Base-by-base conservation (phyloP, 2,888 invertebrate species). In the Sinhomidia bicolor region DNA sequence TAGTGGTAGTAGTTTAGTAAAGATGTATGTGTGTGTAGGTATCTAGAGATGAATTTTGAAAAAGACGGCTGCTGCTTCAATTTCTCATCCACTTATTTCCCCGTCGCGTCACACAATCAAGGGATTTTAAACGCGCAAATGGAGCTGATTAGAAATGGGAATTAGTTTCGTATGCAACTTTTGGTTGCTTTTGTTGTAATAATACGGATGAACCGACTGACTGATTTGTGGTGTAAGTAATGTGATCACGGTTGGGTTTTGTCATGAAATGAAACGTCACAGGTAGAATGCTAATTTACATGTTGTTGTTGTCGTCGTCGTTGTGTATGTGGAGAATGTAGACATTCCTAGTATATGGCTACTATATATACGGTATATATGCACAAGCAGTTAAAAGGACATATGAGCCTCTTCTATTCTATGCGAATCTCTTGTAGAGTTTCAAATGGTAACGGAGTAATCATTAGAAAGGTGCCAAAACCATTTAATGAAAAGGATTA, bases 401-500 rank as follows among this genome's bases (percentile, higher is more conserved):
- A n/a, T n/a, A n/a, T n/a, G n/a, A n/a, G n/a, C n/a, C n/a, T n/a
- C n/a, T n/a, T n/a, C n/a, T n/a, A n/a, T n/a, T n/a, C n/a, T n/a
- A n/a, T n/a, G n/a, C n/a, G n/a, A n/a, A n/a, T n/a, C n/a, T n/a
- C n/a, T n/a, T n/a, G n/a, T 79, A 60, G 26, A 20, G 20, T 76
- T 76, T 47, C 12, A 76, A 26, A 4, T 76, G 47, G 51, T 3
- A 78, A 78, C 47, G 26, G 44, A 74, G 4, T 62, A 20, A 26
- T 17, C 47, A 74, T 74, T 74, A 74, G 74, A 84, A 84, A 84
- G 84, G 84, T 84, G 84, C 76, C 84, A 84, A 84, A 76, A 14
- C 29, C n/a, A 60, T 76, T 84, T 84, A 76, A 60, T 84, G 62
- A 36, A 36, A 78, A 78, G 10, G 78, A 47, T 74, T 74, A 47